Evolutionary conservation across 2,113 vertebrate species (phyloP).

Genomic region (Anser cygnoides): DNA sequence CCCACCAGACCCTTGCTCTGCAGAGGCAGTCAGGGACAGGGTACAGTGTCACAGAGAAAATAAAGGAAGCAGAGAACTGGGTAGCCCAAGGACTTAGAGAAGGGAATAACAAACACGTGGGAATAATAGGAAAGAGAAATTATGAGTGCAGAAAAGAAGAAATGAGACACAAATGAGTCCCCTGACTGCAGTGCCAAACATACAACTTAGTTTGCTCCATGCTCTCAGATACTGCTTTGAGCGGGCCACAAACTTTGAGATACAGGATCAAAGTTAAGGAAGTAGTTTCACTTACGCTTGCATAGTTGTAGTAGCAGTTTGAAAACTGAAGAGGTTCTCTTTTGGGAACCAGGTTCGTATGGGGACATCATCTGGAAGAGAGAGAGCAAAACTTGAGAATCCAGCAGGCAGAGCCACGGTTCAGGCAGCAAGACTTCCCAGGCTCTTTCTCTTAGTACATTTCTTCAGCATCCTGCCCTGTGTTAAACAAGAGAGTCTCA

Average conservation of each 20-base stretch:
- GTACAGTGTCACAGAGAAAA: background rate
- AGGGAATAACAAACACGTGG: background rate
- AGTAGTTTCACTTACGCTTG: constrained; percentile 90
- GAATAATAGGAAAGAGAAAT: background rate
- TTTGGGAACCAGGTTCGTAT: constrained; percentile 95
- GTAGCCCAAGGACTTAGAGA: background rate
- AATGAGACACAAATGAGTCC: background rate
- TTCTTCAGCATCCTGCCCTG: background rate
- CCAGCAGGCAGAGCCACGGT: background rate
- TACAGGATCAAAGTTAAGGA: background rate
- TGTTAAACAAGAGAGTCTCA: background rate
- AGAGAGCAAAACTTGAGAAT: constrained; percentile 14
- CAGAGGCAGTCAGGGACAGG: background rate
- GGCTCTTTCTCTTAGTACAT: background rate
- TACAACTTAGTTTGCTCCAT: background rate
- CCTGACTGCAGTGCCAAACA: background rate
- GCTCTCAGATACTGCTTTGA: background rate
- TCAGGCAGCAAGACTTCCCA: background rate
- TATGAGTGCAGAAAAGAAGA: background rate
- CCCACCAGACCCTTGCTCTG: background rate
- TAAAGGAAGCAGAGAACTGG: background rate
- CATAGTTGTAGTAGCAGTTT: constrained; percentile 97
- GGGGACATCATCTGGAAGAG: constrained; percentile 85
- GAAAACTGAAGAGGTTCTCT: constrained; percentile 97
- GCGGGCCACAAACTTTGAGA: accelerated